Base-by-base conservation (phyloP, 2,797 vertebrate genomes). In the Clamator glandarius region DNA sequence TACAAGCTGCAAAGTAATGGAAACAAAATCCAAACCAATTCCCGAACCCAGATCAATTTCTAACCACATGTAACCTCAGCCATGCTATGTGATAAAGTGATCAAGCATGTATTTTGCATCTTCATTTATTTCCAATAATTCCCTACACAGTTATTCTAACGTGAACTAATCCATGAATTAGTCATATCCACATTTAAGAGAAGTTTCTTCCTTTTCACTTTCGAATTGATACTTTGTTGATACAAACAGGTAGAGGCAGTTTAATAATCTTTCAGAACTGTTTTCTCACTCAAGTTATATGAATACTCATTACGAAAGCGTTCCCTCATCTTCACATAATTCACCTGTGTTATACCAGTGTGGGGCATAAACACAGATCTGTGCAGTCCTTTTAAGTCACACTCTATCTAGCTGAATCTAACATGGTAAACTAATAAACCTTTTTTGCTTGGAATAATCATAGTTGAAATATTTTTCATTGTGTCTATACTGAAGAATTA, bases 1-100 rank as follows among this genome's bases (percentile, higher is more conserved):
- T 50, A 63, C 39, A 86, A 76, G 89, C 75, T 33, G 9, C 67
- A 72, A 76, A 73, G 81, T 80, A 81, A 88, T 68, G 64, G 87
- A 94, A 96, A 92, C 77, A 96, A 94, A 95, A 90, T 77, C 90
- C 83, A 54, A 88, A 95, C 73, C 80, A 90, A 86, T 84, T 95
- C 92, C 92, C 90, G 88, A 89, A 88, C 70, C 5, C 2, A 68
- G 77, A 94, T 81, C 19, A 0, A 39, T 96, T 96, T 95, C 80
- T 89, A 90, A 88, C 58, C 67, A 81, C 55, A 51, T 67, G n/a
- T 92, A 92, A 90, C 46, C n/a, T 90, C 90, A 93, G 42, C 51
- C 6, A 8, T 62, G 62, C 84, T 91, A 68, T 2, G 2, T 31
- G 88, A 87, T 64, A 68, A 85, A 95, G 21, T 89, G 72, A 54